Conservation (phyloP, 2,113 vertebrate species). For the Callaeas wilsoni region DNA sequence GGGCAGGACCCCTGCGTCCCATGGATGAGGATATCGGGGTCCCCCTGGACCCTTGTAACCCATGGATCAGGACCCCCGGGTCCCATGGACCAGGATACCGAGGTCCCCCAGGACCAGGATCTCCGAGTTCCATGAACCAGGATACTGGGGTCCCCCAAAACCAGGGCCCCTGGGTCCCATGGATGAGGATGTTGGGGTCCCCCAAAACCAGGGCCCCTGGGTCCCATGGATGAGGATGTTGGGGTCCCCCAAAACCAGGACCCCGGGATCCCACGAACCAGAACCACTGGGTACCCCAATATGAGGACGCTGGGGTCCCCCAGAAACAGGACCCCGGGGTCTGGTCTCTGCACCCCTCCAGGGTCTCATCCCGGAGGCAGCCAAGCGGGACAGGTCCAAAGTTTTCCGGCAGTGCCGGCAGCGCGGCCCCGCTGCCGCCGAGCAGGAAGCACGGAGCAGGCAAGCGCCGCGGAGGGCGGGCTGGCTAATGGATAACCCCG, state of each 20-base stretch:
- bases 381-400: background rate
- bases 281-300: background rate
- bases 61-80: background rate
- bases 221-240: no score
- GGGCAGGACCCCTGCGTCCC: background rate
- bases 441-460: background rate
- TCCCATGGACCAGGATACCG: background rate
- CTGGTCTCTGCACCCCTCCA: rapidly evolving
- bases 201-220: no score
- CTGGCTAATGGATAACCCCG: slow-evolving; percentile 31
- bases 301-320: no score
- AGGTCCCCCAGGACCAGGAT: background rate
- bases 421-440: background rate
- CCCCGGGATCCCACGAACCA: background rate
- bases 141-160: no score
- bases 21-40: rapidly evolving
- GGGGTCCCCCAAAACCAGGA: no score
- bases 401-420: background rate
- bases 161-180: background rate
- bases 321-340: rapidly evolving
- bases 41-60: background rate
- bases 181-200: background rate
- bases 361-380: background rate
- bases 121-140: no score
- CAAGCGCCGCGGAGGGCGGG: background rate